These are phyloP conservation scores for Oasisia sp. DNA, from an alignment of 2,888 invertebrate species.

Conservation along the genomic window DNA sequence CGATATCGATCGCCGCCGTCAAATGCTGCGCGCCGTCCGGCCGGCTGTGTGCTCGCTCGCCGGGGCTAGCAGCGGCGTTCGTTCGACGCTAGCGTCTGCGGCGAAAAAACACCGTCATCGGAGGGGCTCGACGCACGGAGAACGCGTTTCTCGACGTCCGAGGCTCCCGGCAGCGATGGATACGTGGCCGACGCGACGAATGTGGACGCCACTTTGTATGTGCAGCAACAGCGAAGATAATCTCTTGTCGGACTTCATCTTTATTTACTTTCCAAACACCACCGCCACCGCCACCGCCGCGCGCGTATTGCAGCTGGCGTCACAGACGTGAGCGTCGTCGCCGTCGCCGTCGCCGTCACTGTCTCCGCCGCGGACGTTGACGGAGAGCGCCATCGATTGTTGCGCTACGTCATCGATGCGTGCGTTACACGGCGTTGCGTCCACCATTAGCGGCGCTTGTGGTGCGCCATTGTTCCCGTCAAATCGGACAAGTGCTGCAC, in stretches of 20 bases:
- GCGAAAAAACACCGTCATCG: neutral
- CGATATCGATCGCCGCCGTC: slow-evolving; percentile 6
- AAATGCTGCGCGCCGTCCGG: neutral
- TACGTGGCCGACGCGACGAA: neutral
- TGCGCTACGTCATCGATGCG: neutral
- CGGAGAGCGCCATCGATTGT: neutral
- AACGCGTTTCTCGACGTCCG: no score
- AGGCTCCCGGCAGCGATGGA: neutral
- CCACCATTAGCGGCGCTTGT: neutral
- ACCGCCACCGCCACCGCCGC: neutral
- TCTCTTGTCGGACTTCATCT: neutral
- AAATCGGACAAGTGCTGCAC: neutral
- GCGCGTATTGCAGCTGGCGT: neutral
- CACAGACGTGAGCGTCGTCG: neutral
- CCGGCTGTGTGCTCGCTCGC: neutral
- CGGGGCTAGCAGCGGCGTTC: neutral
- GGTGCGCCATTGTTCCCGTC: neutral
- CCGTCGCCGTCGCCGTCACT: neutral
- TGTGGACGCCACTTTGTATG: slow-evolving; percentile 8
- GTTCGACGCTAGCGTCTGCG: neutral
- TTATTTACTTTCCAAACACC: neutral
- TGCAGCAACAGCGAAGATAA: neutral
- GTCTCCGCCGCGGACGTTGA: neutral
- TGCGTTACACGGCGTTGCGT: neutral
- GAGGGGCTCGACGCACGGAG: neutral